Percentiles rank a stretch among this genome's conserved stretches.
Conservation (phyloP, 1,140 invertebrate genomes). For the Musca vetustissima region DNA sequence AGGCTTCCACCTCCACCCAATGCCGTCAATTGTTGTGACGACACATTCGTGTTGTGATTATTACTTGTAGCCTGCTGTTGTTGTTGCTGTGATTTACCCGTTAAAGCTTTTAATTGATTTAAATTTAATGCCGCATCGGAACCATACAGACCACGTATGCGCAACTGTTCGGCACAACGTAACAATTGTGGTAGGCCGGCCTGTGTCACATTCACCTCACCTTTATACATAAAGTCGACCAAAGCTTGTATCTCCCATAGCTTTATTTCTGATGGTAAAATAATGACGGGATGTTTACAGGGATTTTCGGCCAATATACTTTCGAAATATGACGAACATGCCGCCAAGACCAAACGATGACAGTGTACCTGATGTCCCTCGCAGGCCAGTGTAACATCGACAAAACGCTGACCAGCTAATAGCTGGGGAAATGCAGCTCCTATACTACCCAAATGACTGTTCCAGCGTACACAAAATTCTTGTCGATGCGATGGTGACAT, state of each 20-base stretch:
- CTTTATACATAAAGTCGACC: conserved; percentile 86
- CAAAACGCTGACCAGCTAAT: conserved; percentile 80
- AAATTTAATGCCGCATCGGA: conserved; percentile 57
- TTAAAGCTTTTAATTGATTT: conserved; percentile 46
- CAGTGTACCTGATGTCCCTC: conserved; percentile 84
- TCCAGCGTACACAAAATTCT: conserved; percentile 86
- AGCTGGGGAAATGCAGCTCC: conserved; percentile 60
- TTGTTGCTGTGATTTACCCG: conserved; percentile 7
- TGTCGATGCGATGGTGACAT: conserved; percentile 61
- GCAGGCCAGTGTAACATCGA: conserved; percentile 86
- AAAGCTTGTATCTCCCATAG: conserved; percentile 78
- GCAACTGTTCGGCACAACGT: conserved; percentile 78
- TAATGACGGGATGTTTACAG: conserved; percentile 82
- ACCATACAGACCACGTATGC: conserved; percentile 66
- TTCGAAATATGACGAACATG: conserved; percentile 82
- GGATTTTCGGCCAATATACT: conserved; percentile 78
- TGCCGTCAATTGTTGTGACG: not conserved
- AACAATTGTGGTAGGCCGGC: conserved; percentile 76
- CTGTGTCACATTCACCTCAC: conserved; percentile 82
- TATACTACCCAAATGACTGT: conserved; percentile 59
- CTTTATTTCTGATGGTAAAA: conserved; percentile 69
- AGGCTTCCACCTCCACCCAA: not conserved
- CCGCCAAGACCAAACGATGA: conserved; percentile 82
- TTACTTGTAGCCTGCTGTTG: not conserved
- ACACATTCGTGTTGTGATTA: conserved; percentile 1